Evolutionary conservation across 2,113 vertebrate species (phyloP), one percentile per base, ranked within the genome.

Genomic region (Bambusicola thoracicus): DNA sequence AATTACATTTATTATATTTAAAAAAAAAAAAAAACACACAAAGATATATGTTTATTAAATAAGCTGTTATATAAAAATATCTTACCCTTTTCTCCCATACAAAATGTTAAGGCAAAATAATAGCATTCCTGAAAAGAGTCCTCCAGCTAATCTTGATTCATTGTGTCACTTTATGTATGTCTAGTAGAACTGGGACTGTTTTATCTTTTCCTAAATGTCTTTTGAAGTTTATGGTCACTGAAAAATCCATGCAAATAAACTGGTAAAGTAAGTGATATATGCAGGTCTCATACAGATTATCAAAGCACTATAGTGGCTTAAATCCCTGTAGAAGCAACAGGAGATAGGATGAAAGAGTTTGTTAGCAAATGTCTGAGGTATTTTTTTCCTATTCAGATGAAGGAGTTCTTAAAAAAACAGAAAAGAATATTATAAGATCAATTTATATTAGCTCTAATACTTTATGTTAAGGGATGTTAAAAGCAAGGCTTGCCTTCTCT

Each of bases 141-240:
- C 10, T 94, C 62, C n/a, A 38, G 22, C 8, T 86, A 41, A 61
- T 87, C 62, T 85, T 91, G 87, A 92, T 89, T 92, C 67, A 89
- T 59, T 30, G 36, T 73, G 40, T 8, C 29, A 59, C 41, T 65
- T 90, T 56, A 81, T 77, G 49, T 72, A 62, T 16, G 41, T 55
- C 27, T 85, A 87, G 77, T 68, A 86, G 75, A 92, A 89, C 49
- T 87, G 38, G 63, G 84, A 87, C 49, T 36, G 38, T 82, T 96
- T 91, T 93, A 76, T 94, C 36, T 90, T 94, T 87, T 89, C 20
- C 24, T 94, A 92, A 93, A 91, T 85, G 70, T 66, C 58, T 89
- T 94, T 69, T 89, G 91, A 96, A 91, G 62, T 94, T 96, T 93
- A 94, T 87, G 87, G 30, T 90, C 88, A 93, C 77, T 77, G 93